phyloP scores from a whole-genome alignment of 2,113 vertebrate genomes.

The Ammodytes dubius region DNA sequence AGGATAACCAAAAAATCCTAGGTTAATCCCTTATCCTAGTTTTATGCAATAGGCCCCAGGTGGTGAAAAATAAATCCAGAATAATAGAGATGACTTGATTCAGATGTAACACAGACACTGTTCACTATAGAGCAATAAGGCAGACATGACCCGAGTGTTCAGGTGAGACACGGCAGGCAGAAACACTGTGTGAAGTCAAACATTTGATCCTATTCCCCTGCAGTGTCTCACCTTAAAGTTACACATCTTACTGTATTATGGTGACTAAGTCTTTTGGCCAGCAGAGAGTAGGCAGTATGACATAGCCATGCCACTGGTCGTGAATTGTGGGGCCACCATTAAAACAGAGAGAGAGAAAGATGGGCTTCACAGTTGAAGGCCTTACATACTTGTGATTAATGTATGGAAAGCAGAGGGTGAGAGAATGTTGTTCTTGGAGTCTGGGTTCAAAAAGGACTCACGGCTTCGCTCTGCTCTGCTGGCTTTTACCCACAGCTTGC shows the following conservation, averaged over 20 bases:
- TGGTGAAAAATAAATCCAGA: slow-evolving; percentile 42
- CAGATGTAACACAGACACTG: slow-evolving; percentile 61
- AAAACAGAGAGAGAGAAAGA: slow-evolving; percentile 24
- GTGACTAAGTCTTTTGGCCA: slow-evolving; percentile 52
- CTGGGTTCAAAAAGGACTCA: slow-evolving; percentile 61
- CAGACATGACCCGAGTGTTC: slow-evolving; percentile 43
- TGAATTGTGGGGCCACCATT: slow-evolving; percentile 45
- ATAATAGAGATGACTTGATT: slow-evolving; percentile 42
- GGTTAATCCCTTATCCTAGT: too few relatives aligned
- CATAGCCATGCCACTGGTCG: slow-evolving; percentile 2
- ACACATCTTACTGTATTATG: slow-evolving; percentile 40
- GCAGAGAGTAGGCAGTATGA: neutral
- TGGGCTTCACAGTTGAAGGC: slow-evolving; percentile 43
- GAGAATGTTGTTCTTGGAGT: slow-evolving; percentile 70
- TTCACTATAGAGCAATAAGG: slow-evolving; percentile 11
- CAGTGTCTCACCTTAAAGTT: slow-evolving; percentile 4
- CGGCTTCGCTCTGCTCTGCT: slow-evolving; percentile 32
- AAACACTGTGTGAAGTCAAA: too few relatives aligned
- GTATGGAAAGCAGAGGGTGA: slow-evolving; percentile 64
- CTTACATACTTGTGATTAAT: slow-evolving; percentile 65
- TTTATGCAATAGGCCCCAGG: too few relatives aligned
- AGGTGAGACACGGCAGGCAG: too few relatives aligned
- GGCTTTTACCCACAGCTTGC: slow-evolving; percentile 18
- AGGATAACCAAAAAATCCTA: too few relatives aligned
- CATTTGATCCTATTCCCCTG: too few relatives aligned